Conservation (phyloP, 2,888 invertebrate genomes). For the Drosophila subsilvestris region DNA sequence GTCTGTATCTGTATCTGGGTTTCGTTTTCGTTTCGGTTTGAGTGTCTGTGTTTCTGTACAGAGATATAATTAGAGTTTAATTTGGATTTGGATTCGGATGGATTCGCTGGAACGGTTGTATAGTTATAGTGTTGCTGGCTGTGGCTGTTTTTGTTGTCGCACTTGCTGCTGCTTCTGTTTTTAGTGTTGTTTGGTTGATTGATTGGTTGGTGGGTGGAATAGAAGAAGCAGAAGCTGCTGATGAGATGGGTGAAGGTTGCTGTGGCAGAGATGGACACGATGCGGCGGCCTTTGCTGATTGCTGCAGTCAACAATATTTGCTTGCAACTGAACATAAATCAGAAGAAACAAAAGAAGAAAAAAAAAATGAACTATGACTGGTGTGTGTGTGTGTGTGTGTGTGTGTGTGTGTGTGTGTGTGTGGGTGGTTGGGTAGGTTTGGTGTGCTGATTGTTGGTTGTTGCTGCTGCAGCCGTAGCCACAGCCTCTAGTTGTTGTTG, state of each 20-base stretch:
- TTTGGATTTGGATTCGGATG: conserved; percentile 31
- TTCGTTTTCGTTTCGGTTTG: not conserved
- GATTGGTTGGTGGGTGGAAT: conserved; percentile 29
- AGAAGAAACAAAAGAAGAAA: not conserved
- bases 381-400: conserved; percentile 30
- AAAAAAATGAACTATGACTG: conserved; percentile 18
- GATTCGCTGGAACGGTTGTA: conserved; percentile 57
- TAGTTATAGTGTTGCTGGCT: conserved; percentile 44
- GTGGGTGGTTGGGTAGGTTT: conserved; percentile 26
- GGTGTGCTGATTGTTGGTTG: conserved; percentile 10
- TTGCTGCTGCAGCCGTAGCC: conserved; percentile 29
- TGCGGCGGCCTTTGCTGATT: conserved; percentile 5
- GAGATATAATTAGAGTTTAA: conserved; percentile 8
- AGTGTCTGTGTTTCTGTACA: conserved; percentile 23
- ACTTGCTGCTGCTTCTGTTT: conserved; percentile 21
- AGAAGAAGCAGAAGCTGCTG: conserved; percentile 39
- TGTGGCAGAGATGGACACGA: conserved; percentile 6
- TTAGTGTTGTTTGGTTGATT: conserved; percentile 14
- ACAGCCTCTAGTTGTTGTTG: conserved; percentile 25
- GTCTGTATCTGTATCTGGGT: not conserved
- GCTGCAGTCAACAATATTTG: conserved; percentile 19
- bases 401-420: conserved; percentile 34
- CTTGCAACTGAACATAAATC: conserved; percentile 5
- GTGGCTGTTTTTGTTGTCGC: conserved; percentile 52
- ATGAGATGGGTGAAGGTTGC: conserved; percentile 2